Evolutionary conservation across 2,113 vertebrate species (phyloP), one percentile per base, ranked within the genome.

Genomic region (Leptocoma aspasia): DNA sequence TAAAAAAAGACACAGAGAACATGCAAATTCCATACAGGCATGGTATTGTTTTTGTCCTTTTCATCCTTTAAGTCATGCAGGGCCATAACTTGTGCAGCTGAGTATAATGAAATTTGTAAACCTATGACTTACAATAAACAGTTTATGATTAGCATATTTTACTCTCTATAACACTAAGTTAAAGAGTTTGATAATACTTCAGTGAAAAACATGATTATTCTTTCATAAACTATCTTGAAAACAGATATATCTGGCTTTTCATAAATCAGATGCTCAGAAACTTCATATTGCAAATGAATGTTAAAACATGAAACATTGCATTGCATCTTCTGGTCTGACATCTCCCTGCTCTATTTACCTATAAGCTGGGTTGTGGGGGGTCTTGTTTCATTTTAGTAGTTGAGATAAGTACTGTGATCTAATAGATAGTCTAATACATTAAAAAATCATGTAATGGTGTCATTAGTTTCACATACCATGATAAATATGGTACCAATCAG

Each of bases 401-500:
- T 91, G 84, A 95, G 28, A 95, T 56, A 89, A 71, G 82, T 60
- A 27, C 33, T 69, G 26, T 79, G 47, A 87, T 91, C 50, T 39
- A 39, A 39, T 39, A 96, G 59, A 87, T 63, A 72, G 54, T 6
- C 39, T 80, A 70, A 73, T n/a, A 50, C 19, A 65, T 86, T 86
- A 63, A 94, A 96, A 96, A 96, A 72, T 72, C 57, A 50, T 75
- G 30, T 66, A 72, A 57, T 82, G 78, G 16, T 30, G 79, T 75
- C 1, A 1, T 87, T 37, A 79, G 54, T 90, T 93, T 82, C 72
- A 85, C 66, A 49, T 73, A 93, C 90, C 63, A 27, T 24, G 30
- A 88, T 52, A 86, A 97, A 95, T 95, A 86, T 95, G 93, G 73
- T 95, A 97, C 75, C 86, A 97, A 97, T 97, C 95, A 94, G 64